Base-by-base conservation (phyloP, 2,113 vertebrate species). In the Pogonocichla stellata region DNA sequence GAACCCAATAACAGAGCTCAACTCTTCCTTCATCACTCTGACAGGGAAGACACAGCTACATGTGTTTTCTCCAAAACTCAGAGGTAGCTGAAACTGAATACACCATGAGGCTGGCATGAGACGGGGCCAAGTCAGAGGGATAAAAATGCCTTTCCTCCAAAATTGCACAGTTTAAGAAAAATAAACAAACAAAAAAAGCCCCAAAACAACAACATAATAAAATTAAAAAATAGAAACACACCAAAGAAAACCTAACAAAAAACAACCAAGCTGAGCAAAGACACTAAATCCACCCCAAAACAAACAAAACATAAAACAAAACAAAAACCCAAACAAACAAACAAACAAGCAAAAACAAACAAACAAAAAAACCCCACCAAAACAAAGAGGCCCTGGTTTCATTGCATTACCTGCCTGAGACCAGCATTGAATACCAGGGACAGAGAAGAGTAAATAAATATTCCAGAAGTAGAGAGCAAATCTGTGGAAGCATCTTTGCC, bases 281-380 rank as follows among this genome's bases (percentile, higher is more conserved):
- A 2, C 15, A 25, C 5, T 18, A 11, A 9, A 56, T 60, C 24
- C 12, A 40, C 4, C 3, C 5, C 34, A 40, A 56, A 5, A 6
- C 5, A 43, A 66, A 8, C 3, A 3, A 0, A 1, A n/a, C 5
- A 5, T 13, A 48, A 48, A 48, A 48, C 2, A 4, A 43, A 66
- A 8, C 2, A 3, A 42, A 34, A 47, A 0, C 1, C 7, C 3
- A 5, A 54, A 48, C 23, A 14, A 7, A 50, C 14, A 45, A 36
- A 17, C 3, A 34, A n/a, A 29, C n/a, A n/a, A n/a, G n/a, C n/a
- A n/a, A n/a, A 5, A 54, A 48, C 23, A 14, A 7, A 50, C 14
- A 45, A 36, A 17, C 3, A 34, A n/a, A 29, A 10, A 0, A 1
- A 47, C 11, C 22, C 19, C 45, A 22, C 45, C 45, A 48, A 48